A percentile compares a stretch with the other conserved stretches of the same genome.
Conservation (phyloP, 2,888 invertebrate species). For the Pollenia angustigena region DNA sequence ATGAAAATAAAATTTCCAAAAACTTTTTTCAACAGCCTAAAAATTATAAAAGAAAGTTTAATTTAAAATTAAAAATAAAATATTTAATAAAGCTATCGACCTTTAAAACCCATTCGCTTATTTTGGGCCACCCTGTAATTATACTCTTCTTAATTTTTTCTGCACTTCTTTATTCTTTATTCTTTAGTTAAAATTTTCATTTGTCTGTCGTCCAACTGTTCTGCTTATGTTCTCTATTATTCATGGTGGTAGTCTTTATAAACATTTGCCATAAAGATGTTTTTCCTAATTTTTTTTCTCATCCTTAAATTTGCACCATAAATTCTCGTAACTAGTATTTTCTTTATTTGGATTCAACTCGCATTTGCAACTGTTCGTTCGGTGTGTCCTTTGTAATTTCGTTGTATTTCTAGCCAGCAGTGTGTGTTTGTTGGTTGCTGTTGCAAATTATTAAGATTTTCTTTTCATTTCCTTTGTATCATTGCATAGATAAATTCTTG, state of each 20-base stretch:
- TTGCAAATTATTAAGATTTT: constrained; percentile 65
- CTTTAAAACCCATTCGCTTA: too few species aligned
- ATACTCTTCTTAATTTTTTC: not conserved
- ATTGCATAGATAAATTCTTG: constrained; percentile 43
- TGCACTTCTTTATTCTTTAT: constrained; percentile 15
- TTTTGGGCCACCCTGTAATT: not conserved
- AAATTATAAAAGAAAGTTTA: too few species aligned
- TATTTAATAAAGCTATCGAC: too few species aligned
- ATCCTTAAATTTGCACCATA: constrained; percentile 26
- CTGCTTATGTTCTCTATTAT: constrained; percentile 40
- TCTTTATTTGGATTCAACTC: constrained; percentile 33
- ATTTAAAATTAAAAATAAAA: too few species aligned
- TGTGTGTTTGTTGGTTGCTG: not conserved
- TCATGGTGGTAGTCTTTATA: constrained; percentile 56
- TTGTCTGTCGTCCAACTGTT: constrained; percentile 40
- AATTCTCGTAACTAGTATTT: constrained; percentile 1
- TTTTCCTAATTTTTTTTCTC: constrained; percentile 39
- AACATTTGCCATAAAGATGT: constrained; percentile 67
- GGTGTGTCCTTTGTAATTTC: constrained; percentile 47
- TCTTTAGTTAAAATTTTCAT: not conserved
- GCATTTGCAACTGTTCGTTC: constrained; percentile 17
- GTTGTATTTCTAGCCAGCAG: not conserved
- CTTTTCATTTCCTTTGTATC: constrained; percentile 45
- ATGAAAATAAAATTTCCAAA: too few species aligned
- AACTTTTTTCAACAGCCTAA: too few species aligned